Percentiles rank a stretch among this genome's conserved stretches.
Conservation (phyloP, 2,888 invertebrate species). For the Minunthozetes semirufus region DNA sequence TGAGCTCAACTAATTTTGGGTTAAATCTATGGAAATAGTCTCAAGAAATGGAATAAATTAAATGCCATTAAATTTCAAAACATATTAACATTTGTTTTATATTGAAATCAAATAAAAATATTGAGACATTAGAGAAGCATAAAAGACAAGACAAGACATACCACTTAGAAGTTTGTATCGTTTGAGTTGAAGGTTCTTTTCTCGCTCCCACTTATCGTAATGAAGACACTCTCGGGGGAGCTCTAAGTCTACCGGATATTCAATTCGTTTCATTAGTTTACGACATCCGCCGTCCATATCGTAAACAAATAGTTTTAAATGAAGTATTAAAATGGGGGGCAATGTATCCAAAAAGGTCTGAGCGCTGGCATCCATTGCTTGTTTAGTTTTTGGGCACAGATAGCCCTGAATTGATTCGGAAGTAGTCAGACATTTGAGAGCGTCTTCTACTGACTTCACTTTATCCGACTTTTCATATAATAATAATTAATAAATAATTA, state of each 20-base stretch:
- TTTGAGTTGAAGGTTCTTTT: constrained; percentile 62
- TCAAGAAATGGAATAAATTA: no score
- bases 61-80: neutral
- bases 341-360: constrained; percentile 80
- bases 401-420: constrained; percentile 81
- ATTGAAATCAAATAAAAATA: neutral
- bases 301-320: constrained; percentile 78
- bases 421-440: constrained; percentile 74
- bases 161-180: constrained; percentile 83
- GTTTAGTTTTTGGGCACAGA: constrained; percentile 69
- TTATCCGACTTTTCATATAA: constrained; percentile 48
- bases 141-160: constrained; percentile 44
- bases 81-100: neutral
- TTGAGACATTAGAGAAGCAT: neutral
- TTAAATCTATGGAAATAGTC: no score
- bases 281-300: constrained; percentile 81
- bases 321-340: constrained; percentile 79
- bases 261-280: constrained; percentile 83
- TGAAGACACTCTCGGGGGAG: constrained; percentile 61
- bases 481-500: constrained; percentile 16
- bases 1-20: neutral
- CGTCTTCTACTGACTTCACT: constrained; percentile 65
- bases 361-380: constrained; percentile 77
- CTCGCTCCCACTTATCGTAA: constrained; percentile 60
- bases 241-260: constrained; percentile 80